These are phyloP conservation scores for Bubo bubo DNA, from an alignment of 2,113 vertebrate genomes.

Conservation along the genomic window DNA sequence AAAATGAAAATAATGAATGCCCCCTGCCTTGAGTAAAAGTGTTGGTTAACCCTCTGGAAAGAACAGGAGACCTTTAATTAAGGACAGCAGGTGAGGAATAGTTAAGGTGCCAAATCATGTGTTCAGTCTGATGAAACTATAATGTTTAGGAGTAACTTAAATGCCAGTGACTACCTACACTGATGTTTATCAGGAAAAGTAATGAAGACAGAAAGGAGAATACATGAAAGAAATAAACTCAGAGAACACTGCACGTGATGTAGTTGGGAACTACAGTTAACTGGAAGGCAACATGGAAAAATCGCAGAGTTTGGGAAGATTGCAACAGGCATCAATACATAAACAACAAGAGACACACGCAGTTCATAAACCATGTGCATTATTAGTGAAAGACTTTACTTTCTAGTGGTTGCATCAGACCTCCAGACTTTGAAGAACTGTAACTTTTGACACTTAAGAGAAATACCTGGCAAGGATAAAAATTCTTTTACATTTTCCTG, in stretches of 20 bases:
- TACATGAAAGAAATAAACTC: neutral
- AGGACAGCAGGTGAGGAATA: neutral
- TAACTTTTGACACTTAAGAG: neutral
- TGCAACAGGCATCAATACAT: fast-evolving
- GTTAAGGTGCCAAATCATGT: neutral
- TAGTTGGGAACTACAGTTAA: neutral
- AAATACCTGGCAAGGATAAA: neutral
- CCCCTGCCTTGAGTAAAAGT: neutral
- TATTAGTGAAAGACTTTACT: neutral
- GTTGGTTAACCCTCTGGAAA: neutral
- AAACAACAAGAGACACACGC: neutral
- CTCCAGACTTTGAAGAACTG: neutral
- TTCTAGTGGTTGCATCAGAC: neutral
- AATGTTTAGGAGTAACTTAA: neutral
- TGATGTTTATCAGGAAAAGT: neutral
- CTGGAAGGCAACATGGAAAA: neutral
- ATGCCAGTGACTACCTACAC: neutral
- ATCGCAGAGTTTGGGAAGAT: neutral
- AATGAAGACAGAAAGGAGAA: neutral
- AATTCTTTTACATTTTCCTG: neutral
- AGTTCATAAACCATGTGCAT: neutral
- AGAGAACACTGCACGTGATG: neutral
- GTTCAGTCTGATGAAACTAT: neutral
- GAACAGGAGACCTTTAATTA: neutral
- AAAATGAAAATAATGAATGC: neutral